Conservation (phyloP, 2,113 vertebrate genomes). For the Tetraodon nigroviridis region DNA sequence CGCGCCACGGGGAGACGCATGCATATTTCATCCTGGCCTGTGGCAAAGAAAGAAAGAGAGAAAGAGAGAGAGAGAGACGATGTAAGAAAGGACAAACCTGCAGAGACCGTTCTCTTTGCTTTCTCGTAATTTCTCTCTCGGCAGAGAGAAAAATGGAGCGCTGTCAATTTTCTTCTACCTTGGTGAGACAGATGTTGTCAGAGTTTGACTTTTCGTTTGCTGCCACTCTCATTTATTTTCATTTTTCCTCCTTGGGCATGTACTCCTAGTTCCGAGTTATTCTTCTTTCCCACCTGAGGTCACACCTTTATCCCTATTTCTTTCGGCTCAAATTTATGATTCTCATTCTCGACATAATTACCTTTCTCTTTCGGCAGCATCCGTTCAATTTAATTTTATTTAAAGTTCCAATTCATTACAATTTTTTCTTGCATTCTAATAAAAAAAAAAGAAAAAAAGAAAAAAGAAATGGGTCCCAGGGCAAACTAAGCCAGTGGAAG, state of each 20-base stretch:
- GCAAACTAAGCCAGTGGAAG: no score
- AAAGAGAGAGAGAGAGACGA: constrained; percentile 14
- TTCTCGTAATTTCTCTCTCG: neutral
- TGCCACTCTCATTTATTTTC: neutral
- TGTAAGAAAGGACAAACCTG: constrained; percentile 18
- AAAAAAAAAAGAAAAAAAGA: no score
- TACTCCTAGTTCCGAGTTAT: neutral
- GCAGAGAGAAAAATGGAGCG: neutral
- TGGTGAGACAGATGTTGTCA: neutral
- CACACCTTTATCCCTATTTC: neutral
- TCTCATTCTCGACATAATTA: constrained; percentile 21
- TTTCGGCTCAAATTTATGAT: constrained; percentile 10
- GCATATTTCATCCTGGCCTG: constrained; percentile 67
- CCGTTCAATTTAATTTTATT: neutral
- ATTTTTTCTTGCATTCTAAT: no score
- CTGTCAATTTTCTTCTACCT: neutral
- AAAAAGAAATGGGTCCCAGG: no score
- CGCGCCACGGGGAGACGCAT: constrained; percentile 49
- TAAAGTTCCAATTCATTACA: no score
- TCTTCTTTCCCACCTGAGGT: neutral
- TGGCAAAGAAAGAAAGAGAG: constrained; percentile 71
- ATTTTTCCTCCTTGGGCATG: neutral
- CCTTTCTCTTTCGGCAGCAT: constrained; percentile 20
- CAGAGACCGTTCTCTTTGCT: constrained; percentile 2
- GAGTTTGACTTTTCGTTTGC: neutral